phyloP scores from a whole-genome alignment of 2,888 invertebrate genomes.

The Hirtodrosophila confusa region DNA sequence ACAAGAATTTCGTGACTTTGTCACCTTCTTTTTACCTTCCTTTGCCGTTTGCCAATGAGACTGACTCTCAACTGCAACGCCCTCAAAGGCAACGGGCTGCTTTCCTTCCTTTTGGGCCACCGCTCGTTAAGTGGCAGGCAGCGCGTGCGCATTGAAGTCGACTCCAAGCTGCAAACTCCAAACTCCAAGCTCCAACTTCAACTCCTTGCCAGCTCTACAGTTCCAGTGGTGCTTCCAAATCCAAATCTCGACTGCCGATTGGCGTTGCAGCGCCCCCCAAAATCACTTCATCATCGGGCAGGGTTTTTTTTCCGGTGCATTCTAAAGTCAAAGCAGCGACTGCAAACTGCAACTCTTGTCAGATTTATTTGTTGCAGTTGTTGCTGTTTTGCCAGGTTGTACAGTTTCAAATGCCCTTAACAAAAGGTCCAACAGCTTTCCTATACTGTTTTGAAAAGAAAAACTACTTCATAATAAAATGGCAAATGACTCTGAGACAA shows the following conservation, averaged over 20 bases:
- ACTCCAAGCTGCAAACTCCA: conserved; percentile 29
- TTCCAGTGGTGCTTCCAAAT: conserved; percentile 25
- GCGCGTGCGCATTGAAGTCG: conserved; percentile 75
- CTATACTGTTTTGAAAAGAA: neutral
- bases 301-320: conserved; percentile 40
- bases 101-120: conserved; percentile 59
- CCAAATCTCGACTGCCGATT: conserved; percentile 44
- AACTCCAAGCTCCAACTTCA: neutral
- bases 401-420: conserved; percentile 20
- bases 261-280: conserved; percentile 31
- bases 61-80: conserved; percentile 53
- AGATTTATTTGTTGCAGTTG: conserved; percentile 66
- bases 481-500: no score
- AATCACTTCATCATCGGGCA: conserved; percentile 73
- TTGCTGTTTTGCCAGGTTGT: conserved; percentile 38
- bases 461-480: neutral
- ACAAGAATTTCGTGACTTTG: conserved; percentile 85
- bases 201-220: conserved; percentile 21
- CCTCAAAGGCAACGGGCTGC: conserved; percentile 63
- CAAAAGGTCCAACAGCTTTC: neutral
- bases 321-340: conserved; percentile 69
- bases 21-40: conserved; percentile 80
- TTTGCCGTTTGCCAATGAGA: conserved; percentile 17
- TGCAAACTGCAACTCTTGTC: conserved; percentile 65
- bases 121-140: conserved; percentile 76